Conservation (phyloP, 2,113 vertebrate genomes). For the Callospermophilus lateralis region DNA sequence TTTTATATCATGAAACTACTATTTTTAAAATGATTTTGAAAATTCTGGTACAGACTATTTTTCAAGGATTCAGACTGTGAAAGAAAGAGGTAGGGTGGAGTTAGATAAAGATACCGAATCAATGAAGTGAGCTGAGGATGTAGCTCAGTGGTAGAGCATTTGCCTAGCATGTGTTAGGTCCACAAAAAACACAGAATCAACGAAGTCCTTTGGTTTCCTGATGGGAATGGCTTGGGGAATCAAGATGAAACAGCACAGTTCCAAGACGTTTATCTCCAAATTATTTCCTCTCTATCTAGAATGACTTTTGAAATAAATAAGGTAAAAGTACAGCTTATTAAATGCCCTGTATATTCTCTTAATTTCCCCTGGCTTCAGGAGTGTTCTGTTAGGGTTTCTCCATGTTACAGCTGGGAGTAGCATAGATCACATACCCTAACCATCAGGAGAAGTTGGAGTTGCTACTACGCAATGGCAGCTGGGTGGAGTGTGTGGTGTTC, state of each 20-base stretch:
- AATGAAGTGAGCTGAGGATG: not conserved
- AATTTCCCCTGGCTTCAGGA: not conserved
- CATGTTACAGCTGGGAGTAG: not conserved
- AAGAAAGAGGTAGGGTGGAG: not conserved
- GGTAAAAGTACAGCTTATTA: not conserved
- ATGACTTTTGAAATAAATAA: constrained; percentile 5
- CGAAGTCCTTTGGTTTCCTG: not conserved
- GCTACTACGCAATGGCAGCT: not conserved
- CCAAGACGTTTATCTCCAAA: not conserved
- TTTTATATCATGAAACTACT: not conserved
- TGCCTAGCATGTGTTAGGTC: too few species aligned
- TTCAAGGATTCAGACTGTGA: not conserved
- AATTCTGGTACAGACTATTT: not conserved
- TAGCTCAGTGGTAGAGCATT: too few species aligned
- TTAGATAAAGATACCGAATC: not conserved
- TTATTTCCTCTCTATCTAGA: not conserved
- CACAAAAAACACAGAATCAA: not conserved
- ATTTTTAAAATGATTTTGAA: not conserved
- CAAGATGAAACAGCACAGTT: not conserved
- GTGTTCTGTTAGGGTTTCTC: not conserved
- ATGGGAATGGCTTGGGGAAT: not conserved
- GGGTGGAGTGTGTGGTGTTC: not conserved
- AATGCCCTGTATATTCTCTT: not conserved
- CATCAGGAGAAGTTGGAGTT: not conserved
- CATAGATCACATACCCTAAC: not conserved